phyloP scores from a whole-genome alignment of 1,140 invertebrate genomes.

The Eurytemora carolleeae region DNA sequence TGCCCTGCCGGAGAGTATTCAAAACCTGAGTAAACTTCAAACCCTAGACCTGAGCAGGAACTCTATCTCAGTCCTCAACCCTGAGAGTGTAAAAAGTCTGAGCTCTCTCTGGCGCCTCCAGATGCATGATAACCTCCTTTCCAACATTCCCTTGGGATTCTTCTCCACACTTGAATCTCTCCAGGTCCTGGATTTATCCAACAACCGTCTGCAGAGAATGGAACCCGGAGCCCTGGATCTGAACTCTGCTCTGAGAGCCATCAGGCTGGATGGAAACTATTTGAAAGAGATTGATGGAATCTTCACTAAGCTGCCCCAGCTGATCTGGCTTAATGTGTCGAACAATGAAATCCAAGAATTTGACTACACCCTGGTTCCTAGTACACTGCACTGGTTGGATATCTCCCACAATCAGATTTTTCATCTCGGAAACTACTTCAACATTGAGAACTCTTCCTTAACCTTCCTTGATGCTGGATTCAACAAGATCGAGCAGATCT shows the following conservation, averaged over 20 bases:
- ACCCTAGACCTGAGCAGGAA: conserved; percentile 65
- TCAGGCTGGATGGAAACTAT: conserved; percentile 63
- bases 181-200: conserved; percentile 62
- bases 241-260: conserved; percentile 46
- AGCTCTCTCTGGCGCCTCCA: conserved; percentile 61
- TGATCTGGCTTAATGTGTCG: conserved; percentile 68
- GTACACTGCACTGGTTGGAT: conserved; percentile 68
- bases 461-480: conserved; percentile 45
- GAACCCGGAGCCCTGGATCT: conserved; percentile 56
- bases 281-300: conserved; percentile 57
- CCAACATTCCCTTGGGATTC: conserved; percentile 39
- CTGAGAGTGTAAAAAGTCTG: conserved; percentile 58
- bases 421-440: conserved; percentile 58
- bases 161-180: conserved; percentile 57
- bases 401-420: conserved; percentile 70
- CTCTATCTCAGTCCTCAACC: conserved; percentile 51
- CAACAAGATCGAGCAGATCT: conserved; percentile 46
- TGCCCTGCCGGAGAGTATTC: conserved; percentile 19
- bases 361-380: conserved; percentile 67
- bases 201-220: conserved; percentile 63
- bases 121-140: conserved; percentile 52
- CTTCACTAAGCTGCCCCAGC: conserved; percentile 51
- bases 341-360: conserved; percentile 71
- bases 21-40: conserved; percentile 38
- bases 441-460: not conserved